Conservation (phyloP, 2,797 vertebrate genomes). For the Microchirus variegatus region DNA sequence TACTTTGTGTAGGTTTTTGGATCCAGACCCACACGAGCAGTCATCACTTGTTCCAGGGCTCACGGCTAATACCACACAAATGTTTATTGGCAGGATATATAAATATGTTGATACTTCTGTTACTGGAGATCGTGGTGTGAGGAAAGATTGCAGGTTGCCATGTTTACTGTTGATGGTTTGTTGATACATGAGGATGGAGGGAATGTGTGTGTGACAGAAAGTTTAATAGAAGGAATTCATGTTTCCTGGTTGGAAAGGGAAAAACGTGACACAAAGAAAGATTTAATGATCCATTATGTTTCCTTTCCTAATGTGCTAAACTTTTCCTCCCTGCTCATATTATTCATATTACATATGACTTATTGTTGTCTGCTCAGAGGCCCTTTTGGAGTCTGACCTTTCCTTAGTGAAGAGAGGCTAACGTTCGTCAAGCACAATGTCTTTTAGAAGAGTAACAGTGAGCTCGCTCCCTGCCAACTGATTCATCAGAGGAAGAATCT, state of each 20-base stretch:
- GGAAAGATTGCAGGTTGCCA: no score
- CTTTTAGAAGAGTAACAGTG: constrained; percentile 61
- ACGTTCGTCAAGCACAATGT: constrained; percentile 34
- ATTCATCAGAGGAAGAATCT: constrained; percentile 91
- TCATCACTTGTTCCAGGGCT: no score
- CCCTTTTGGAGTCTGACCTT: constrained; percentile 74
- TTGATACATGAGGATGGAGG: not conserved
- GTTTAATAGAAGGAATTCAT: not conserved
- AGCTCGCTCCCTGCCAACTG: constrained; percentile 90
- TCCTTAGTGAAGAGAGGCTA: constrained; percentile 50
- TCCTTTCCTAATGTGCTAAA: constrained; percentile 23
- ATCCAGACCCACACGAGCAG: no score
- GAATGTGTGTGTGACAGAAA: not conserved
- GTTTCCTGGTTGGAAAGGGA: not conserved
- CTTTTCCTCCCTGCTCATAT: constrained; percentile 26
- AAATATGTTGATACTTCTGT: no score
- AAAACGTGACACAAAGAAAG: not conserved
- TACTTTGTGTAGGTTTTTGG: no score
- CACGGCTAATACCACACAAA: no score
- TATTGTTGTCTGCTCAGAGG: constrained; percentile 39
- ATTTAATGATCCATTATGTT: constrained; percentile 10
- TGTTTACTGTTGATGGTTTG: constrained; percentile 1
- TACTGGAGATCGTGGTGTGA: no score
- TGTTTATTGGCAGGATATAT: no score
- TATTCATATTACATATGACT: constrained; percentile 45